phyloP scores from a whole-genome alignment of 2,797 vertebrate genomes.

The Crax fasciolata region DNA sequence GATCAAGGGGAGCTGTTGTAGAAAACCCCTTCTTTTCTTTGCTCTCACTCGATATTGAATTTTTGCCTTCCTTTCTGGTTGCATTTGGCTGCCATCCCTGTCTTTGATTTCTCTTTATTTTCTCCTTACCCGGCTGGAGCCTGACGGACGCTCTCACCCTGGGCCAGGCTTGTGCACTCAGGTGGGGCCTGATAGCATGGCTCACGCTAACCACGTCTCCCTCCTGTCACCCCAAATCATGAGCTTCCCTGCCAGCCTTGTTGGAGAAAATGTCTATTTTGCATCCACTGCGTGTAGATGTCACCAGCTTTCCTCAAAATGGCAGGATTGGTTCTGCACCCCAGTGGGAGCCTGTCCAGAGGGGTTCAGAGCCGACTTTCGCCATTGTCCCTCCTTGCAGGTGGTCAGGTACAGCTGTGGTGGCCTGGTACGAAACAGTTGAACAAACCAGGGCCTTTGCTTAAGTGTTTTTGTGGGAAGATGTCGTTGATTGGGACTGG shows the following conservation, averaged over 20 bases:
- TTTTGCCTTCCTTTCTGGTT: background rate
- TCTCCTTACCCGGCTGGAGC: background rate
- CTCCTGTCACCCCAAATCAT: background rate
- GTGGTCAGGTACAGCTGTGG: background rate
- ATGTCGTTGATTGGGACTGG: background rate
- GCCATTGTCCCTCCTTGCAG: background rate
- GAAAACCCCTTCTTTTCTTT: background rate
- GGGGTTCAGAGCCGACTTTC: background rate
- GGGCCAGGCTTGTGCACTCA: fast-evolving
- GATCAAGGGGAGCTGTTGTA: background rate
- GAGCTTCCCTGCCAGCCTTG: background rate
- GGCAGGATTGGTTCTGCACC: fast-evolving
- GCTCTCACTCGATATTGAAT: background rate
- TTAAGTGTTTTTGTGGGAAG: background rate
- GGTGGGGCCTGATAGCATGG: fast-evolving
- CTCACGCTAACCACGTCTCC: background rate
- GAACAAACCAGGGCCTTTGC: background rate
- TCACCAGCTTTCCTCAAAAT: background rate
- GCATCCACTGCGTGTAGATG: fast-evolving
- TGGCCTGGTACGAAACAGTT: background rate
- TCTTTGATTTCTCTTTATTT: background rate
- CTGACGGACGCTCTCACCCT: background rate
- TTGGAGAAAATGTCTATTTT: fast-evolving
- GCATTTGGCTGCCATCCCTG: background rate
- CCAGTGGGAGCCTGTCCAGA: fast-evolving